Evolutionary conservation across 1,140 invertebrate genomes (phyloP), one percentile per base, ranked within the genome.

Genomic region (Mizuhopecten yessoensis): DNA sequence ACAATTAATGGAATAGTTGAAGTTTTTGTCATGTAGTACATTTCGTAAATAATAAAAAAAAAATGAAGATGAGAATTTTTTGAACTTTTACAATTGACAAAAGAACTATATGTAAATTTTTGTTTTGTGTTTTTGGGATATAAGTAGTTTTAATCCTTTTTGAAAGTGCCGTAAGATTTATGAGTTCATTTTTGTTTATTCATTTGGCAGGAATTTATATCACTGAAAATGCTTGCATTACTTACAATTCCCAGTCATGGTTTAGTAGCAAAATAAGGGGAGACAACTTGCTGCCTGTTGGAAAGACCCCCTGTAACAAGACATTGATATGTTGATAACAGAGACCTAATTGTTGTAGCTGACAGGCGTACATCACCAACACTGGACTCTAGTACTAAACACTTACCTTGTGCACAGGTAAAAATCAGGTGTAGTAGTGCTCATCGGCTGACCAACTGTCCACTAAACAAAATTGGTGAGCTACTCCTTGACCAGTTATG

Each of bases 251-350:
- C 5, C 57, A 75, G n/a, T n/a, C 23, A 29, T 75, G n/a, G 57
- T n/a, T 29, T 13, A n/a, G 3, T 49, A 49, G 57, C 29, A 29
- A 75, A 75, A 75, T 75, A 75, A 75, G 11, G 57, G 57, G 57
- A 75, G 57, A 75, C 11, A 75, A 75, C 57, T 11, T 29, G n/a
- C n/a, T 75, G 57, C 57, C n/a, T 75, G 29, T 75, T 75, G 57
- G 57, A 7, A 10, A 20, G 17, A 17, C 57, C 57, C 23, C 57
- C 57, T 29, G 57, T 75, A 75, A 75, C 23, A 75, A 75, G 57
- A 75, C 57, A 75, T 75, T 75, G 57, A 75, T 75, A 75, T 75
- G 57, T 75, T 75, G 57, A 75, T 75, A 75, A 75, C 57, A 75
- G 20, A 75, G 57, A 29, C 2, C 57, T 75, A 75, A 75, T 75